Base-by-base conservation (phyloP, 2,797 vertebrate genomes). In the Periparus ater region DNA sequence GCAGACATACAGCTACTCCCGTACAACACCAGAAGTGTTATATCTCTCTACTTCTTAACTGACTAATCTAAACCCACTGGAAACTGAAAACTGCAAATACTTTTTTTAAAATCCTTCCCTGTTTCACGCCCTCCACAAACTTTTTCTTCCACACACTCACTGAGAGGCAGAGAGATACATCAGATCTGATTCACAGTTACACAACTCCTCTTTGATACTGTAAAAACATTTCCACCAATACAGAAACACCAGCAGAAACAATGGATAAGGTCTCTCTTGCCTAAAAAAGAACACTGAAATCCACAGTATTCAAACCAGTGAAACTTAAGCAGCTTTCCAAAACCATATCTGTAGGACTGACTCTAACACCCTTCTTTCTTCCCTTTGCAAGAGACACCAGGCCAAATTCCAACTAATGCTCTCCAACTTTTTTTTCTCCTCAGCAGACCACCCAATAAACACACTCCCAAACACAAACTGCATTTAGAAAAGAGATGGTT, bases 21-120 rank as follows among this genome's bases (percentile, higher is more conserved):
- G 44, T 14, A 23, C 23, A 68, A 57, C 13, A 66, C 25, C 0
- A 0, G 13, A 80, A 83, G 10, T 51, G 0, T 1, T 53, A 14
- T 4, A 45, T 32, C 50, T 17, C 3, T 20, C 44, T 13, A 55
- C 53, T 68, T 57, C 44, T 72, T 34, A 66, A 57, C 2, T 47
- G 29, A 66, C 38, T 38, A 19, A 57, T 34, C 10, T 42, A 7
- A 77, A 67, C 17, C n/a, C 61, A 44, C 36, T 47, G 22, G 15
- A 84, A 89, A 84, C 9, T 16, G 15, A 4, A 62, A 89, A 84
- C 8, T 14, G 15, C 4, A 62, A 45, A 15, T 3, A 8, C 11
- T 3, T 13, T 2, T 6, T 26, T 77, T 23, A 34, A 1, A 55
- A 53, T 53, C 13, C 21, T 65, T n/a, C 32, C 72, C 54, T 48